Evolutionary conservation across 2,113 vertebrate species (phyloP), one percentile per base, ranked within the genome.

Genomic region (Struthio camelus): DNA sequence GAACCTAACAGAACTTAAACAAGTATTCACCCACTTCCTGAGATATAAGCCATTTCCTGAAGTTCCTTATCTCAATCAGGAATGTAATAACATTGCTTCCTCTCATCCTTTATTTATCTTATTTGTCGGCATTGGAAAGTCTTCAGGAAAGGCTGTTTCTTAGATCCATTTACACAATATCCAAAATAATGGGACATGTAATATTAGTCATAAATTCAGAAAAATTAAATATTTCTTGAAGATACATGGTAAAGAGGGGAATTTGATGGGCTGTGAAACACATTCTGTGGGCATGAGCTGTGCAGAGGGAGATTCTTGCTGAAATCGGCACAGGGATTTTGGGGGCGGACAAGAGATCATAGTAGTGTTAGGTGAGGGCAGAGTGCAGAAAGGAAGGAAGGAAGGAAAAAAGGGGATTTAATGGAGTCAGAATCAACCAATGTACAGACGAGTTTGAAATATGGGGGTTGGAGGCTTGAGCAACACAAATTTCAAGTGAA

Each of bases 11-110:
- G 46, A 91, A 73, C 32, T 88, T 86, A 80, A 85, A 80, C 22
- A 92, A 83, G 32, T 70, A 53, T 36, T 92, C 88, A 64, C 14
- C 14, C 69, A 59, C 59, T 94, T 96, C 82, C 94, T 93, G 85
- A 96, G 75, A 42, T 70, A 88, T 72, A 91, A 83, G 71, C 71
- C 85, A 64, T 78, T 94, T 96, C 83, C 85, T 94, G 88, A 86
- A 38, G 64, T 65, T 93, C 36, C 69, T 93, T 94, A 95, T 96
- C 92, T 91, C 50, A 62, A 22, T 15, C 30, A 77, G 44, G 79
- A 89, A 66, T 80, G 79, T 15, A 87, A 44, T 61, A 87, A 66
- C 46, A 70, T 53, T 1, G 2, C 30, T 95, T 95, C 85, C 71
- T 80, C 38, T 80, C 59, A 61, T 79, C 67, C 61, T 94, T 88